Evolutionary conservation across 2,888 invertebrate species (phyloP).

Genomic region (Rotaria magnacalcarata): DNA sequence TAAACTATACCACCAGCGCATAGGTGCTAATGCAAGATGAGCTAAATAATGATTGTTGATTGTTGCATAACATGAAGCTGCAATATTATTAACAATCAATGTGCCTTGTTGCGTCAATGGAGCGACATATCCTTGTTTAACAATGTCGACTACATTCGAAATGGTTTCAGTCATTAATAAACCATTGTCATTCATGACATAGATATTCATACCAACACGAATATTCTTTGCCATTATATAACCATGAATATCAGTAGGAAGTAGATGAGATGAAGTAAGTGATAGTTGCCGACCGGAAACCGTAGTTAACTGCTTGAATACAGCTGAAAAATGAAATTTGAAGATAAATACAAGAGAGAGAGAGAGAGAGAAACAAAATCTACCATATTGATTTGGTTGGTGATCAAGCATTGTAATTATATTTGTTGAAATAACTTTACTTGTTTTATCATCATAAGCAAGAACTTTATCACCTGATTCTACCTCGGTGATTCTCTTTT

Average conservation of each 20-base stretch:
- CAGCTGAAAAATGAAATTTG: background rate
- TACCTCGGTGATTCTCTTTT: background rate
- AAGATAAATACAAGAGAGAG: background rate
- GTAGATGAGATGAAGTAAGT: background rate
- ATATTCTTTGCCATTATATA: constrained; percentile 20
- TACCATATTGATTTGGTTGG: background rate
- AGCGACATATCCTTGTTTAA: constrained; percentile 43
- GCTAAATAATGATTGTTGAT: constrained; percentile 44
- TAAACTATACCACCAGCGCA: constrained; percentile 45
- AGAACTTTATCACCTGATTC: background rate
- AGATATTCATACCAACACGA: background rate
- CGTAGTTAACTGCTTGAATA: background rate
- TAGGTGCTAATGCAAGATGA: constrained; percentile 42
- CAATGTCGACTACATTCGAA: background rate
- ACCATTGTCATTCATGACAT: background rate
- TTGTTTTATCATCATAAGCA: constrained; percentile 14
- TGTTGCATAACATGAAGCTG: constrained; percentile 43
- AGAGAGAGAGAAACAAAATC: too few species aligned
- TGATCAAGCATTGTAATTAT: background rate
- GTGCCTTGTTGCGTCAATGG: constrained; percentile 45
- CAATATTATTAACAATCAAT: constrained; percentile 41
- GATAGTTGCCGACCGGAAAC: background rate
- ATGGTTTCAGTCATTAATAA: background rate
- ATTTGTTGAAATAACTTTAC: background rate
- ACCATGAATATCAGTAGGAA: background rate